Evolutionary conservation across 2,888 invertebrate genomes (phyloP), one percentile per base, ranked within the genome.

Genomic region (Sphaeridia pumilis): DNA sequence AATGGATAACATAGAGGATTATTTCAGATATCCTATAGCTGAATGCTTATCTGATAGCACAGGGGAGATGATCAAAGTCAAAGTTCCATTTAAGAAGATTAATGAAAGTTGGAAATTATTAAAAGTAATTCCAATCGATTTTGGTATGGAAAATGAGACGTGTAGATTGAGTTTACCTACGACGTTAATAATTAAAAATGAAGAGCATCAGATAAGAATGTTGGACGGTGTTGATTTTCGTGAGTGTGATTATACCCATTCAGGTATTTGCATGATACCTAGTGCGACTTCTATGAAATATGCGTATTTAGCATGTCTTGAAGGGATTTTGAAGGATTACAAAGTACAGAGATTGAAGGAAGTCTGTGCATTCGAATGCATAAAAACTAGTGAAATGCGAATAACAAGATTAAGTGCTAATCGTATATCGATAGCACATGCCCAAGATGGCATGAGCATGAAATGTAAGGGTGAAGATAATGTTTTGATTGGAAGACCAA

Each of bases 301-400:
- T 47, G 7, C 47, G 2, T 47, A 24, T 21, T 21, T 47, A 10
- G 36, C 47, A 35, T 47, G 47, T 22, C 7, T 47, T 24, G 47
- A 47, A 47, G 24, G 7, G 4, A 35, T 47, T 4, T 24, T 47
- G 2, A 25, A 34, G 17, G 24, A 14, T 12, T n/a, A 20, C 2
- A 35, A 35, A 14, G 36, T 47, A 24, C n/a, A 47, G 26, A 2
- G 3, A 2, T 24, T 47, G 21, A 31, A 24, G 4, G n/a, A 47
- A 34, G 36, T 35, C 4, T 47, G 35, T 22, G 10, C 7, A 28
- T 47, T 35, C n/a, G 35, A 47, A 12, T 47, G 47, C 17, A 10
- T 47, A 7, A 22, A 35, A 4, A n/a, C 21, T 34, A 24, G 10
- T 14, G 22, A 24, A 12, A 31, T 26, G n/a, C 12, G 47, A 7